These are phyloP conservation scores for Arion vulgaris DNA, from an alignment of 1,140 invertebrate genomes.

Conservation along the genomic window DNA sequence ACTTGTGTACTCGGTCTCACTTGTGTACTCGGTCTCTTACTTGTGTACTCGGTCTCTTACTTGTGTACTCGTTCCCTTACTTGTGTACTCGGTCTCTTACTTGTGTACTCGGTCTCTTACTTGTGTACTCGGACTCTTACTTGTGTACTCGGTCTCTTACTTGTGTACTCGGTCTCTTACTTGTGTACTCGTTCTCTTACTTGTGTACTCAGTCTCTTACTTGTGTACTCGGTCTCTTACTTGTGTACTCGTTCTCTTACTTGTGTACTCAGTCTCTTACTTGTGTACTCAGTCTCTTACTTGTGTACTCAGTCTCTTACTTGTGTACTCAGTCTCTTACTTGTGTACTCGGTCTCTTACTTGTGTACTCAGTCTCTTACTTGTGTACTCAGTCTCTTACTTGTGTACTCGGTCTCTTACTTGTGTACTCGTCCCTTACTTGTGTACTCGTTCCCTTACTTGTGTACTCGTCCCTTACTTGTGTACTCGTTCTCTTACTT, in stretches of 20 bases:
- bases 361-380: slow-evolving; percentile 27
- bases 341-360: slow-evolving; percentile 25
- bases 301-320: not conserved
- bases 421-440: not conserved
- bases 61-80: slow-evolving; percentile 12
- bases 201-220: slow-evolving; percentile 20
- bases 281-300: not conserved
- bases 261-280: slow-evolving; percentile 15
- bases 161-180: not conserved
- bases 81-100: slow-evolving; percentile 20
- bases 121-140: not conserved
- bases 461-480: slow-evolving; percentile 23
- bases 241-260: slow-evolving; percentile 12
- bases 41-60: slow-evolving; percentile 4
- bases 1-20: too few species aligned
- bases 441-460: slow-evolving; percentile 6
- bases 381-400: slow-evolving; percentile 29
- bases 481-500: slow-evolving; percentile 6
- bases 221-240: slow-evolving; percentile 10
- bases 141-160: not conserved
- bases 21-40: too few species aligned
- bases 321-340: slow-evolving; percentile 24
- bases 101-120: not conserved
- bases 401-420: slow-evolving; percentile 11
- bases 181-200: not conserved